Percentiles rank a stretch among this genome's conserved stretches.
phyloP scores from a whole-genome alignment of 2,888 invertebrate genomes.

The Alloplasta piceator region DNA sequence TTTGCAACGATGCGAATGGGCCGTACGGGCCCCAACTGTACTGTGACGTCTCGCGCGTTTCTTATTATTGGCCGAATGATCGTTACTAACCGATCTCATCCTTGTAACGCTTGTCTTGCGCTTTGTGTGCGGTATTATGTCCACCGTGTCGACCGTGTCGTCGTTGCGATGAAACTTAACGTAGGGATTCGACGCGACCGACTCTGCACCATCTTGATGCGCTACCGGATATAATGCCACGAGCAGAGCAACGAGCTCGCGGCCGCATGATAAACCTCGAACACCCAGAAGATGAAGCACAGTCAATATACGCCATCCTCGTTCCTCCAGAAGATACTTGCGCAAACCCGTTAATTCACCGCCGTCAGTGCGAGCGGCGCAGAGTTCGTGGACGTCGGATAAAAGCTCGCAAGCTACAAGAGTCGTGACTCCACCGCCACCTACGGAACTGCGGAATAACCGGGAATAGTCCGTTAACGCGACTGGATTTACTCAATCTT shows the following conservation, averaged over 20 bases:
- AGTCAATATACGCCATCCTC: conserved; percentile 87
- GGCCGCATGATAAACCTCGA: conserved; percentile 86
- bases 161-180: conserved; percentile 77
- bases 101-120: conserved; percentile 66
- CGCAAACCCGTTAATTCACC: conserved; percentile 83
- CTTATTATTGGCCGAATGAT: conserved; percentile 20
- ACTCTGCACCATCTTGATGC: conserved; percentile 34
- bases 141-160: conserved; percentile 78
- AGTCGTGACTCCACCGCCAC: conserved; percentile 86
- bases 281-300: conserved; percentile 86
- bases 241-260: conserved; percentile 86
- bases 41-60: conserved; percentile 57
- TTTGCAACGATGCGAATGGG: conserved; percentile 51
- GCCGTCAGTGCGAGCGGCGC: conserved; percentile 78
- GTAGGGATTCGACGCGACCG: conserved; percentile 73
- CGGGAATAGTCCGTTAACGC: not conserved
- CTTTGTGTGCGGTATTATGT: conserved; percentile 76
- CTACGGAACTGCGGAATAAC: conserved; percentile 83
- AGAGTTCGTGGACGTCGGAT: conserved; percentile 86
- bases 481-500: not conserved
- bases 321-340: conserved; percentile 85
- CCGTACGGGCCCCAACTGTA: conserved; percentile 16
- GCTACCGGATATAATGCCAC: conserved; percentile 85
- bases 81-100: conserved; percentile 4
- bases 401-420: conserved; percentile 87